A percentile compares a stretch with the other conserved stretches of the same genome.
These are phyloP conservation scores for Hemichromis elongatus DNA, from an alignment of 2,113 vertebrate genomes.

Conservation along the genomic window DNA sequence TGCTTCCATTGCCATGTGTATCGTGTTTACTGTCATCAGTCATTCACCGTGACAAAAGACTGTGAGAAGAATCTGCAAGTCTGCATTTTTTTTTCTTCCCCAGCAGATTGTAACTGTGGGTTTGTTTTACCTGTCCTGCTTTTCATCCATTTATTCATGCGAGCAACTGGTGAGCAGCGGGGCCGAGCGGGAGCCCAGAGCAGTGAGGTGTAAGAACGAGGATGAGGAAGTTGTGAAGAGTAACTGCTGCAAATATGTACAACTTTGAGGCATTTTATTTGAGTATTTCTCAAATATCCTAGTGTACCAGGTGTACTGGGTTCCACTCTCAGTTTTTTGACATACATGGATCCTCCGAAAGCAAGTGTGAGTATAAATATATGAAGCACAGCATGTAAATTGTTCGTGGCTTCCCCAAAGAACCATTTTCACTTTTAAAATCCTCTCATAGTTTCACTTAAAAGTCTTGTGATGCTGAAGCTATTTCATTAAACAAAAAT, in stretches of 20 bases:
- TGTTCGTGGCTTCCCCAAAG: neutral
- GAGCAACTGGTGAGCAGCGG: conserved; percentile 23
- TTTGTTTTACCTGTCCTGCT: conserved; percentile 36
- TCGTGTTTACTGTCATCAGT: conserved; percentile 57
- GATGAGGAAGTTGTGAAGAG: neutral
- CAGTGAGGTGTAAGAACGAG: neutral
- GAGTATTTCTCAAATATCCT: neutral
- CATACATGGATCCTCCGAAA: neutral
- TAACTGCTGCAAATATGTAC: neutral
- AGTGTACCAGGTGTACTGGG: neutral
- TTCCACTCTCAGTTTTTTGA: neutral
- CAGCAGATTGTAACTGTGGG: conserved; percentile 38
- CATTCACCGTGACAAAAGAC: conserved; percentile 67
- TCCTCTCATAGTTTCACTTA: neutral
- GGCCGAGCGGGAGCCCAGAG: neutral
- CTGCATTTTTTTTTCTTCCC: conserved; percentile 59
- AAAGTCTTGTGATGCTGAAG: neutral
- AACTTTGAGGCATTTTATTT: neutral
- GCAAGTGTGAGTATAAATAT: neutral
- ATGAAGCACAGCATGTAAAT: neutral
- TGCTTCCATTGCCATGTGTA: conserved; percentile 33
- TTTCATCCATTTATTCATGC: conserved; percentile 52
- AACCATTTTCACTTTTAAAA: neutral
- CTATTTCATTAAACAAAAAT: neutral
- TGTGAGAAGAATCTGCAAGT: conserved; percentile 68